These are phyloP conservation scores for Procavia capensis DNA, from an alignment of 2,113 vertebrate species.

Conservation along the genomic window DNA sequence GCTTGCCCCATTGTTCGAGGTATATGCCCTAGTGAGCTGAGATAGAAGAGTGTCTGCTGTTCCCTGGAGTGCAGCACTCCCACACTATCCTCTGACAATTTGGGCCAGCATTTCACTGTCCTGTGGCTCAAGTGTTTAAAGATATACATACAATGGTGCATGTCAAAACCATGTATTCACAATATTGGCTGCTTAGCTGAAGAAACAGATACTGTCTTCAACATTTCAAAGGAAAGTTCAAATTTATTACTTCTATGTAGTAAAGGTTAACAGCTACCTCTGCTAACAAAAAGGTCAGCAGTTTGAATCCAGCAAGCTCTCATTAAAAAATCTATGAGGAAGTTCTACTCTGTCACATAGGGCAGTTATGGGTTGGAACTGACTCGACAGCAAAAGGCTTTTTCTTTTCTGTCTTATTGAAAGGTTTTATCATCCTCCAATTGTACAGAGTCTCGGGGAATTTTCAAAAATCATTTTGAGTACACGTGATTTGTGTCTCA, in stretches of 20 bases:
- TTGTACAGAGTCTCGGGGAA: neutral
- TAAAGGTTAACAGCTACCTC: too few relatives aligned
- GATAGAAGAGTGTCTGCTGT: neutral
- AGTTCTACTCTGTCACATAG: too few relatives aligned
- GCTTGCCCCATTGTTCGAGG: neutral
- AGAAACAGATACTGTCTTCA: neutral
- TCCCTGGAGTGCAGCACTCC: neutral
- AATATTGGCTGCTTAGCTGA: too few relatives aligned
- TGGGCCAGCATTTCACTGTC: neutral
- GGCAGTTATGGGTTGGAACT: too few relatives aligned
- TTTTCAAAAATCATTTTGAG: neutral
- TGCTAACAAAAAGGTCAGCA: too few relatives aligned
- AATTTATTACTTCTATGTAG: neutral
- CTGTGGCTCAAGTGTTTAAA: rapidly evolving
- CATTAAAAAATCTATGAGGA: too few relatives aligned
- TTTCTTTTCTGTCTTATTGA: too few relatives aligned
- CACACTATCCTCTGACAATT: neutral
- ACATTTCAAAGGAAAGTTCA: neutral
- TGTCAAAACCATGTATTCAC: too few relatives aligned
- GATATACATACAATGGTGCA: rapidly evolving
- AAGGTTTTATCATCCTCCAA: neutral
- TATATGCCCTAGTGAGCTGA: rapidly evolving
- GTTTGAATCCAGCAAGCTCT: too few relatives aligned
- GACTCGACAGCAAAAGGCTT: too few relatives aligned
- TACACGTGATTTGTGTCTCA: neutral